Conservation (phyloP, 2,797 vertebrate species). For the Chelmon rostratus region DNA sequence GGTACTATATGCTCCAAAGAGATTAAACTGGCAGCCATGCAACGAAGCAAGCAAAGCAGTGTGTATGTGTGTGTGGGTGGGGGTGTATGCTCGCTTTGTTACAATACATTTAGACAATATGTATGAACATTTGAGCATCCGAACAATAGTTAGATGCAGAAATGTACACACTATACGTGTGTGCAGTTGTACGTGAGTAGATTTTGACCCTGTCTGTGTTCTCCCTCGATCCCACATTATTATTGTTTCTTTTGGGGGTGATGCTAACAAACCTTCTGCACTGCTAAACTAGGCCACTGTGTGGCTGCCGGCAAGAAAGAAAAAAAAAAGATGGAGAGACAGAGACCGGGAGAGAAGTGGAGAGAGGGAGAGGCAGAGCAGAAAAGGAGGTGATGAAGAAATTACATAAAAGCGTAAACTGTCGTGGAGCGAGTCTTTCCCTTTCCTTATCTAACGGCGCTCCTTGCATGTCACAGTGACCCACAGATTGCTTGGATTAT, state of each 20-base stretch:
- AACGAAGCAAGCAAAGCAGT: constrained; percentile 22
- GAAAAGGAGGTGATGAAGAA: constrained; percentile 59
- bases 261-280: constrained; percentile 76
- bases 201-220: constrained; percentile 10
- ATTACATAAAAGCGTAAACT: constrained; percentile 60
- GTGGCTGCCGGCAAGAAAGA: constrained; percentile 74
- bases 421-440: constrained; percentile 5
- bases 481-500: constrained; percentile 10
- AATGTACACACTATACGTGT: neutral
- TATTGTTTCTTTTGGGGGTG: constrained; percentile 65
- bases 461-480: constrained; percentile 43
- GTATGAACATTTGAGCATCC: constrained; percentile 36
- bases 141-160: constrained; percentile 6
- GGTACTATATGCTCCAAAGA: constrained; percentile 28
- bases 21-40: constrained; percentile 47
- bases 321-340: constrained; percentile 37
- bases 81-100: constrained; percentile 20
- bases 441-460: neutral
- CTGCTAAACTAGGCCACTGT: constrained; percentile 80
- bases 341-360: constrained; percentile 15
- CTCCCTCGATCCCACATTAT: constrained; percentile 51
- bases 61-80: constrained; percentile 12
- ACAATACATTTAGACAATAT: constrained; percentile 6
- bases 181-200: constrained; percentile 6
- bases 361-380: constrained; percentile 42